Evolutionary conservation across 2,888 invertebrate genomes (phyloP).

Genomic region (Labia minor): DNA sequence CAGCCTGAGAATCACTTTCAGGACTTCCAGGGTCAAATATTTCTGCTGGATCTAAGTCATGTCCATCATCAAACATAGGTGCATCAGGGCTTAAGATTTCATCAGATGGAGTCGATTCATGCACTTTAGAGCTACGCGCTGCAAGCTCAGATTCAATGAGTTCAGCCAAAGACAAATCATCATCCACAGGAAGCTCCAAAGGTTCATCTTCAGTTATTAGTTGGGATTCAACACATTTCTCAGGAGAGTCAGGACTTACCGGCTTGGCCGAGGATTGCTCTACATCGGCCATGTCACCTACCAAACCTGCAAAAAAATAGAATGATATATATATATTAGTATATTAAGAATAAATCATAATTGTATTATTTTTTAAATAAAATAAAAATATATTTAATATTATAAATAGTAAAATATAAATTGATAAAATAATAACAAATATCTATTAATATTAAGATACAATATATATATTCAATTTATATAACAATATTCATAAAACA

Average conservation of each 20-base stretch:
- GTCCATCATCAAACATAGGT: background rate
- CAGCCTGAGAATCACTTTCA: slow-evolving; percentile 1
- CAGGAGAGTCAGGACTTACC: background rate
- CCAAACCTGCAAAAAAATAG: background rate
- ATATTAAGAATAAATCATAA: no score
- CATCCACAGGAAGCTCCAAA: background rate
- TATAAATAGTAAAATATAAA: no score
- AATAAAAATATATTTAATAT: no score
- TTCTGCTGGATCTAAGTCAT: background rate
- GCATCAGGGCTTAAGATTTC: background rate
- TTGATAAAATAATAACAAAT: no score
- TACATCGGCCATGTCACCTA: slow-evolving; percentile 6
- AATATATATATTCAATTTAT: no score
- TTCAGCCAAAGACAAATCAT: background rate
- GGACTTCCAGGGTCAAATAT: slow-evolving; percentile 7
- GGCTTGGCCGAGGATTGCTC: background rate
- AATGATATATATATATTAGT: background rate
- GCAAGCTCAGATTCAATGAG: slow-evolving; percentile 13
- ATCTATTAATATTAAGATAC: no score
- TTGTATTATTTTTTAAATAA: no score
- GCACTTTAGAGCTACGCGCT: slow-evolving; percentile 13
- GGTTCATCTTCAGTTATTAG: background rate
- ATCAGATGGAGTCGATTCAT: background rate
- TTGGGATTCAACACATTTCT: background rate
- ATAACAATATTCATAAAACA: no score